Percentiles rank a stretch among this genome's conserved stretches.
These are phyloP conservation scores for Podilymbus podiceps DNA, from an alignment of 2,113 vertebrate genomes.

Conservation along the genomic window DNA sequence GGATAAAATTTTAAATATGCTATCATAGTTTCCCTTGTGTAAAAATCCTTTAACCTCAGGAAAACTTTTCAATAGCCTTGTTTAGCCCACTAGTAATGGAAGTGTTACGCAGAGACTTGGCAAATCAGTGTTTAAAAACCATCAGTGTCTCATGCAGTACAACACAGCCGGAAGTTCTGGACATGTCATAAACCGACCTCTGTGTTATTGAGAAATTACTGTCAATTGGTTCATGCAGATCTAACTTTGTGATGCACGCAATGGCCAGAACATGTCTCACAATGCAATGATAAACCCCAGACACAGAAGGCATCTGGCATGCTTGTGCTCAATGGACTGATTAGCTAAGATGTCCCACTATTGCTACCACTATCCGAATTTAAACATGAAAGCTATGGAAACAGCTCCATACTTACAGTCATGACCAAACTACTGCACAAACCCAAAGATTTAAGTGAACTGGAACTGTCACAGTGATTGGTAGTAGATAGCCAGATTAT, in stretches of 20 bases:
- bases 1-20: background rate
- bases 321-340: background rate
- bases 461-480: background rate
- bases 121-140: background rate
- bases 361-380: background rate
- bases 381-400: background rate
- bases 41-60: background rate
- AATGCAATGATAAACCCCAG: background rate
- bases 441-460: background rate
- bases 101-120: background rate
- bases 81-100: background rate
- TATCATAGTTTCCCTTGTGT: background rate
- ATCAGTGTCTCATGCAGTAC: background rate
- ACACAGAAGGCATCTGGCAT: background rate
- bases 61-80: background rate
- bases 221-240: background rate
- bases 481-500: background rate
- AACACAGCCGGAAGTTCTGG: background rate
- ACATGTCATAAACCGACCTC: background rate
- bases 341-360: background rate
- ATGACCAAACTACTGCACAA: background rate
- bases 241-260: background rate
- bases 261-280: background rate
- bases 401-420: background rate
- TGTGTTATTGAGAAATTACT: background rate